These are phyloP conservation scores for Ladona fulva DNA, from an alignment of 1,140 invertebrate genomes.

Conservation along the genomic window DNA sequence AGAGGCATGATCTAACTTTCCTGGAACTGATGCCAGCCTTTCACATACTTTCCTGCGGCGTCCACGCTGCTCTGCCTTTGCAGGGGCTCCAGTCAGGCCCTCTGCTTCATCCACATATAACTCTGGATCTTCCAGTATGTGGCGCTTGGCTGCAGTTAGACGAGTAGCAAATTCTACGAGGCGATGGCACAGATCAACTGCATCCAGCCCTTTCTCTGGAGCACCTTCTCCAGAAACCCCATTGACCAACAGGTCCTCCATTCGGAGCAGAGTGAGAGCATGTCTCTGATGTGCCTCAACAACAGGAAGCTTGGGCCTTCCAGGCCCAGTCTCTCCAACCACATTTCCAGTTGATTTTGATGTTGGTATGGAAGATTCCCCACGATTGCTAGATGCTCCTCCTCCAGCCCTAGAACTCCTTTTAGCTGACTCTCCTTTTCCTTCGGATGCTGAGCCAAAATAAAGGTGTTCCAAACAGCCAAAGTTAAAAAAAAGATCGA, in stretches of 20 bases:
- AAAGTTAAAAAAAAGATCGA: too few species aligned
- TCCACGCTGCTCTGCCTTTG: constrained; percentile 51
- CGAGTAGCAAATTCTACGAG: constrained; percentile 68
- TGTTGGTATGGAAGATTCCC: constrained; percentile 18
- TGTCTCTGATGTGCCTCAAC: constrained; percentile 74
- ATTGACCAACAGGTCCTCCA: constrained; percentile 68
- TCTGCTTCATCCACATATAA: constrained; percentile 55
- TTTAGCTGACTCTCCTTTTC: too few species aligned
- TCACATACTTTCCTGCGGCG: constrained; percentile 60
- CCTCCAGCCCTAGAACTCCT: too few species aligned
- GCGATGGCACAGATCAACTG: constrained; percentile 59
- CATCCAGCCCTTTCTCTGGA: constrained; percentile 37
- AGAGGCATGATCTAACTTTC: constrained; percentile 88
- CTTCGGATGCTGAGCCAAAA: too few species aligned
- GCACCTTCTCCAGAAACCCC: constrained; percentile 56
- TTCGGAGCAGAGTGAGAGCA: constrained; percentile 64
- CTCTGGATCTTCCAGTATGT: constrained; percentile 70
- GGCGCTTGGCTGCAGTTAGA: constrained; percentile 66
- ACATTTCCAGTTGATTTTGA: constrained; percentile 20
- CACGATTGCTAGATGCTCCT: background rate
- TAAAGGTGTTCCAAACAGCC: too few species aligned
- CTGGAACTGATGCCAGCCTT: constrained; percentile 66
- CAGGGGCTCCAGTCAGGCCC: constrained; percentile 30
- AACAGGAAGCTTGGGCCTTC: constrained; percentile 47
- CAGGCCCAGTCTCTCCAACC: background rate